phyloP scores from a whole-genome alignment of 92 coral and sea anemone genomes.

The Bergia puertoricense region DNA sequence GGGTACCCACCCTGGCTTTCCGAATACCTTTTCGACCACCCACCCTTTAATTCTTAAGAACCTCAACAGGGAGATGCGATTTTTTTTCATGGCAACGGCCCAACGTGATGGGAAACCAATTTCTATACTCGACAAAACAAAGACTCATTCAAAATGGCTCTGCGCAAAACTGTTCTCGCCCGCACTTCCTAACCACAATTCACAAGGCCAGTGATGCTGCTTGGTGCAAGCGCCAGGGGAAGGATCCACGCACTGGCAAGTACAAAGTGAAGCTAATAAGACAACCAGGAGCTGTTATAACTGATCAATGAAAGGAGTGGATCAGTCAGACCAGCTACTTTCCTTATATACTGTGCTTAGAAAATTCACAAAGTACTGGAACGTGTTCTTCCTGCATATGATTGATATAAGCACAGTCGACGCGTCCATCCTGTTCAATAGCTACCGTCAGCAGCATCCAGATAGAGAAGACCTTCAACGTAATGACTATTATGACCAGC shows the following conservation, averaged over 20 bases:
- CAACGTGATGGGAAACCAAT: too few species aligned
- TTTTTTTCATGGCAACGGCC: too few species aligned
- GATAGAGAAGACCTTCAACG: constrained; percentile 18
- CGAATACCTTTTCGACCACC: too few species aligned
- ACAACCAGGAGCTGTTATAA: constrained; percentile 44
- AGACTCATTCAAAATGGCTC: too few species aligned
- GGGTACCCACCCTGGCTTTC: too few species aligned
- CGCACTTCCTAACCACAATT: too few species aligned
- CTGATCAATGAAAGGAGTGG: constrained; percentile 46
- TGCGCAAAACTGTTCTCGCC: too few species aligned
- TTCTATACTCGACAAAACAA: too few species aligned
- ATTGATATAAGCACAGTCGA: constrained; percentile 49
- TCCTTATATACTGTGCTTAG: constrained; percentile 31
- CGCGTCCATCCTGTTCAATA: constrained; percentile 28
- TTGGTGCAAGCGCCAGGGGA: too few species aligned
- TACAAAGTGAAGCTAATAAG: constrained; percentile 23
- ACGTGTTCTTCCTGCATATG: constrained; percentile 44
- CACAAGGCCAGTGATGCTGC: too few species aligned
- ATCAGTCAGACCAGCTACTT: constrained; percentile 51
- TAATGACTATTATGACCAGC: not conserved
- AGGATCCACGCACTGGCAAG: constrained; percentile 5
- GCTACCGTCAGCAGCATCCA: constrained; percentile 8
- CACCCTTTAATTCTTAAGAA: too few species aligned
- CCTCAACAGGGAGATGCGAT: too few species aligned
- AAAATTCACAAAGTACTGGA: constrained; percentile 52